Evolutionary conservation across 1,140 invertebrate species (phyloP).

Genomic region (Lepeophtheirus salmonis): DNA sequence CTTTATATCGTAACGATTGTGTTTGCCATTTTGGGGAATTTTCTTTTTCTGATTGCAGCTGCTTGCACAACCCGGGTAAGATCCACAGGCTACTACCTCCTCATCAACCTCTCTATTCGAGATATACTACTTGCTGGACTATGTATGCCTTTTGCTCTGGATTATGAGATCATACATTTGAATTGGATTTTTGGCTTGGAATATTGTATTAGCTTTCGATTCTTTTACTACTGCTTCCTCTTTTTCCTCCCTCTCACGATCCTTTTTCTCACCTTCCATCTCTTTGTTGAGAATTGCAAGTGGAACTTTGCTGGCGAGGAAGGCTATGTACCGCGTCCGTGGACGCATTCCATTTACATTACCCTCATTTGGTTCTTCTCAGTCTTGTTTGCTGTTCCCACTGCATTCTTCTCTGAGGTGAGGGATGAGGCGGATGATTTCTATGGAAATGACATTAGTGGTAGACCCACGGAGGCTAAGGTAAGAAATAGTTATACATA

Average conservation of each 20-base stretch:
- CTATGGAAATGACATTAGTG: conserved; percentile 12
- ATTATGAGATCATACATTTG: conserved; percentile 14
- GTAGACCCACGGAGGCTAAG: conserved; percentile 6
- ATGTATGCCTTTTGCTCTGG: conserved; percentile 17
- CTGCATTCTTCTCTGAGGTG: conserved; percentile 11
- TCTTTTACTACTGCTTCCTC: conserved; percentile 19
- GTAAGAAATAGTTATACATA: no score
- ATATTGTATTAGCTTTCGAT: conserved; percentile 15
- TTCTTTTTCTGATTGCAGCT: conserved; percentile 11
- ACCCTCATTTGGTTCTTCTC: conserved; percentile 17
- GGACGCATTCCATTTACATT: conserved; percentile 18
- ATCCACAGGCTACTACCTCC: conserved; percentile 17
- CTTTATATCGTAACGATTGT: conserved; percentile 17
- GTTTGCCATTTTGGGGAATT: conserved; percentile 14
- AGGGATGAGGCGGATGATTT: conserved; percentile 6
- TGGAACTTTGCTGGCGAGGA: conserved; percentile 18
- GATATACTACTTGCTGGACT: conserved; percentile 14
- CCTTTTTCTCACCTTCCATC: conserved; percentile 15
- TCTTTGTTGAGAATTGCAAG: conserved; percentile 19
- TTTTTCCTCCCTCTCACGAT: conserved; percentile 18
- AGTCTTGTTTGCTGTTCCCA: conserved; percentile 14
- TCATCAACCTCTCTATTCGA: conserved; percentile 16
- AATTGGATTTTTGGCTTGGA: conserved; percentile 10
- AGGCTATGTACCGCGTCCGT: conserved; percentile 10
- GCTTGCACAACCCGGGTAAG: conserved; percentile 8